A percentile compares a stretch with the other conserved stretches of the same genome.
Evolutionary conservation across 2,888 invertebrate genomes (phyloP).

Genomic region (Notocelia uddmanniana): DNA sequence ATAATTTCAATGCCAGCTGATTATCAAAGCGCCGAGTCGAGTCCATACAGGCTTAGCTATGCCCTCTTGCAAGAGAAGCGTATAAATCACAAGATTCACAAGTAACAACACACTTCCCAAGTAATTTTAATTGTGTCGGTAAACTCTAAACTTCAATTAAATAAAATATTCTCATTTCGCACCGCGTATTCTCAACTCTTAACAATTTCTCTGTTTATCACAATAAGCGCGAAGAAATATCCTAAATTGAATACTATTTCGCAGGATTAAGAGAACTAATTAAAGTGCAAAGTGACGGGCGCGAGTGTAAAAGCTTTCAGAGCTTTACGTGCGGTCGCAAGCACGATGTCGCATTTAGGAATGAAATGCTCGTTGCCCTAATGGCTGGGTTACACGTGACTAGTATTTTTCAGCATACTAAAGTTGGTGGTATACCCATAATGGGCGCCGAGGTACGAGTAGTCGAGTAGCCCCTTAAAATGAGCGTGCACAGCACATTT

Average conservation of each 20-base stretch:
- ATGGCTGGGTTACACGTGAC: background rate
- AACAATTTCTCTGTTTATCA: background rate
- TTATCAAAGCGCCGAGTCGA: background rate
- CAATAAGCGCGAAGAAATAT: background rate
- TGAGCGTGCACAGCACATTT: too few relatives aligned
- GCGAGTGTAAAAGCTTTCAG: constrained; percentile 16
- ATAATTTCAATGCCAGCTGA: background rate
- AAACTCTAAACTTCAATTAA: background rate
- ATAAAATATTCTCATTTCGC: background rate
- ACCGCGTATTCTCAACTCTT: background rate
- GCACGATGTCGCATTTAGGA: background rate
- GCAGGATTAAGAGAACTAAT: constrained; percentile 22
- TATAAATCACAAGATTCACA: background rate
- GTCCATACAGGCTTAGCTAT: background rate
- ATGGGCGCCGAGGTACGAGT: too few relatives aligned
- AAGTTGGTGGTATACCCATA: too few relatives aligned
- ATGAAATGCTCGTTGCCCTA: constrained; percentile 1
- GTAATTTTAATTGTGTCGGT: background rate
- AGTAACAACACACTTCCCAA: too few relatives aligned
- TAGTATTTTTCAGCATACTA: background rate
- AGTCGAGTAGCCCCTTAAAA: too few relatives aligned
- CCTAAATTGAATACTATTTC: constrained; percentile 13
- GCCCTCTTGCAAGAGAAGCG: background rate
- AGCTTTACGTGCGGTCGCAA: constrained; percentile 19
- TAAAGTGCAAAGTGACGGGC: constrained; percentile 26